phyloP scores from a whole-genome alignment of 2,797 vertebrate genomes.

The Scolopax rusticola region DNA sequence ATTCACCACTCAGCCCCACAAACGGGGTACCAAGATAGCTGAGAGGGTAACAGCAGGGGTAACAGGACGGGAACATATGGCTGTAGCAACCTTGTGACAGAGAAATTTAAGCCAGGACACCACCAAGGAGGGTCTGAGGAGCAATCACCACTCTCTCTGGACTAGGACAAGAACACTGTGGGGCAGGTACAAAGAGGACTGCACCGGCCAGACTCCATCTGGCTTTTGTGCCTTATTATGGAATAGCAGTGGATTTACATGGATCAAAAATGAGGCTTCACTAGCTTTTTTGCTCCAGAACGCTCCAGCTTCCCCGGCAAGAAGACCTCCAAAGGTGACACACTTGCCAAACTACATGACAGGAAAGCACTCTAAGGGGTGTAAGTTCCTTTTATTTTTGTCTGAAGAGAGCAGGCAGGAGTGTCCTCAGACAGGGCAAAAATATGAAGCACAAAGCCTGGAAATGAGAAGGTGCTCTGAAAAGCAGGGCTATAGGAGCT shows the following conservation, averaged over 20 bases:
- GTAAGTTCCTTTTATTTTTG: not conserved
- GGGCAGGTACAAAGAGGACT: not conserved
- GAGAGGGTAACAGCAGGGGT: not conserved
- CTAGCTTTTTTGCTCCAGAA: not conserved
- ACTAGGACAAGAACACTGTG: not conserved
- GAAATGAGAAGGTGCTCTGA: not conserved
- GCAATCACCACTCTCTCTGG: not conserved
- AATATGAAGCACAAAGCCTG: not conserved
- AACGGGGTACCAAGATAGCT: not conserved
- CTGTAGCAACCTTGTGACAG: not conserved
- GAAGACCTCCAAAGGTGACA: not conserved
- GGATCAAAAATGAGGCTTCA: not conserved
- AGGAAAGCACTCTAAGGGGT: not conserved
- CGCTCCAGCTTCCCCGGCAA: not conserved
- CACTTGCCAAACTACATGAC: accelerated
- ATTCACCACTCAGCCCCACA: not conserved
- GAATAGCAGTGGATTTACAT: not conserved
- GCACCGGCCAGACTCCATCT: accelerated
- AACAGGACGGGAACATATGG: not conserved
- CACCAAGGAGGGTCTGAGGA: not conserved
- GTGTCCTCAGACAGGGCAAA: not conserved
- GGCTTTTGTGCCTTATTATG: not conserved
- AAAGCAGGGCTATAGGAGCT: not conserved
- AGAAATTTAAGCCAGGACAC: not conserved
- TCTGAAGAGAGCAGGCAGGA: not conserved